Evolutionary conservation across 2,113 vertebrate genomes (phyloP), one percentile per base, ranked within the genome.

Genomic region (Aegotheles bennettii): DNA sequence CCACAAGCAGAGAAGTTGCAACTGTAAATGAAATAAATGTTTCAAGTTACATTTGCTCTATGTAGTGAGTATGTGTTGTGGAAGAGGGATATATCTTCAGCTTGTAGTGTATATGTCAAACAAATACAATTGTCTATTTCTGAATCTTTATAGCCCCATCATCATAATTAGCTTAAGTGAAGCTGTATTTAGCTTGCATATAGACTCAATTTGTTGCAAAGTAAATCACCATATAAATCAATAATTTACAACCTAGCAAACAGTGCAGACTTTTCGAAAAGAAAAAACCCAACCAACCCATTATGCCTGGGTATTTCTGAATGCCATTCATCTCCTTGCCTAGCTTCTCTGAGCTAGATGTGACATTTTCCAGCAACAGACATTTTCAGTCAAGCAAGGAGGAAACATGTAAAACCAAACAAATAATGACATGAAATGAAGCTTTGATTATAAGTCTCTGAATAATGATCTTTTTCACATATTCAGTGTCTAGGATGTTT

Each of bases 371-470:
- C 64, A 92, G 6, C 69, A 81, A 31, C 54, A 93, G 77, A 64
- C 94, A 82, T 86, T 94, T 95, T 93, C 89, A 96, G 80, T 95
- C 87, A 79, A 94, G 96, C 95, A 96, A 95, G 68, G 56, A 82
- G 69, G 45, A 89, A 51, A 94, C 76, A 43, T 94, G 93, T 94
- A 97, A 97, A 97, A 96, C 75, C 91, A 84, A 96, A 96, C 91
- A 96, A 95, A 96, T 87, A 86, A 96, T 70, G 94, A 88, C 95
- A 88, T 2, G 1, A 94, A 97, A 95, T 56, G 93, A 94, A 95
- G 77, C 57, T 97, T 96, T 96, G 96, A 96, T 96, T 97, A 96
- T 95, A 84, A 94, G 59, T 36, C 48, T 56, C 51, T 90, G 80
- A 96, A 84, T 95, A 93, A 95, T 51, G 88, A 96, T 91, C 78